Percentiles rank a stretch among this genome's conserved stretches.
phyloP scores from a whole-genome alignment of 2,113 vertebrate species.

The Laterallus jamaicensis region DNA sequence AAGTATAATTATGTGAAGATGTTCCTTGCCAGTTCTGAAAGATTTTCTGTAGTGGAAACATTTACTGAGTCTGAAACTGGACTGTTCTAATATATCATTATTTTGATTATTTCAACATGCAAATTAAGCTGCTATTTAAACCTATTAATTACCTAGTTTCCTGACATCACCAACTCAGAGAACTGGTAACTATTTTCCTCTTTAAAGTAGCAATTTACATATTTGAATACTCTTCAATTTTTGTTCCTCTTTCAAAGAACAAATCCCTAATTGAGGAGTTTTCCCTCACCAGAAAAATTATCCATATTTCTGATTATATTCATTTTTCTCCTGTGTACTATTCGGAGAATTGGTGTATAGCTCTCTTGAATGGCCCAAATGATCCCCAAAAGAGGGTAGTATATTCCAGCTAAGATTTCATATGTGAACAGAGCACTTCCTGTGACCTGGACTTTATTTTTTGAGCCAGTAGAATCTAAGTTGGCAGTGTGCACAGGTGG shows the following conservation, averaged over 20 bases:
- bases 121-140: neutral
- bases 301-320: neutral
- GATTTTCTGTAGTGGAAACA: neutral
- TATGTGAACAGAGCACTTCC: neutral
- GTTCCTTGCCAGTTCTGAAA: neutral
- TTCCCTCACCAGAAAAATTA: neutral
- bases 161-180: neutral
- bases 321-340: neutral
- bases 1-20: neutral
- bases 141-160: neutral
- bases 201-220: neutral
- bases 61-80: neutral
- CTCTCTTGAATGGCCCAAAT: neutral
- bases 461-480: too few species aligned
- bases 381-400: neutral
- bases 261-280: neutral
- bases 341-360: neutral
- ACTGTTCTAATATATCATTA: neutral
- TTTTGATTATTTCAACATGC: neutral
- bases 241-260: neutral
- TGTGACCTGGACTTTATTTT: neutral
- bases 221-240: neutral
- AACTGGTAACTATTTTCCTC: neutral
- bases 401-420: neutral
- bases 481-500: too few species aligned